Percentiles rank a stretch among this genome's conserved stretches.
Evolutionary conservation across 2,113 vertebrate genomes (phyloP).

Genomic region (Trochalopteron elliotii): DNA sequence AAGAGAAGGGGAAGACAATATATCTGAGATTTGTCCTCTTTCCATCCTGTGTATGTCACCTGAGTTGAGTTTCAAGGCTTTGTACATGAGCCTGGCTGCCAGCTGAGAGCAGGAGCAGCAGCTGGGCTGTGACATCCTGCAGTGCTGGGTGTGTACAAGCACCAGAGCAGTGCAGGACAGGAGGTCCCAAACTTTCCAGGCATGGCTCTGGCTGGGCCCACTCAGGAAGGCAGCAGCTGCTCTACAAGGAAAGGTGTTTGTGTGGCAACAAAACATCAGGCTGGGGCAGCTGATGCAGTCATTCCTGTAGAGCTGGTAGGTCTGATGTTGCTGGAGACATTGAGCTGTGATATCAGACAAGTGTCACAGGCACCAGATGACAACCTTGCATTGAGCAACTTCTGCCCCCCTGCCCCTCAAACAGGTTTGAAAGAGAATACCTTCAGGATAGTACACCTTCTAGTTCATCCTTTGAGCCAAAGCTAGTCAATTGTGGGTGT

Average conservation of each 20-base stretch:
- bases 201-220: not conserved
- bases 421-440: not conserved
- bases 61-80: not conserved
- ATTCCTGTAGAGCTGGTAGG: not conserved
- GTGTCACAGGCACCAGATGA: not conserved
- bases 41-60: not conserved
- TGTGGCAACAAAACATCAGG: too few relatives aligned
- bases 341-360: not conserved
- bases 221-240: not conserved
- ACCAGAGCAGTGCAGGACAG: not conserved
- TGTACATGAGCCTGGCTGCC: not conserved
- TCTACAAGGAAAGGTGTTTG: not conserved
- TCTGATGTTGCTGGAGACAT: not conserved
- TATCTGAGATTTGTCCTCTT: not conserved
- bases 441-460: not conserved
- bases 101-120: not conserved
- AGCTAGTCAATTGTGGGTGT: not conserved
- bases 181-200: not conserved
- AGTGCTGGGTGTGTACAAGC: not conserved
- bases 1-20: not conserved
- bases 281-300: not conserved
- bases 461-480: not conserved
- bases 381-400: not conserved
- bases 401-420: fast-evolving
- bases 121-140: not conserved